A percentile compares a stretch with the other conserved stretches of the same genome.
phyloP scores from a whole-genome alignment of 2,888 invertebrate species.

The Periphyllus acericola region DNA sequence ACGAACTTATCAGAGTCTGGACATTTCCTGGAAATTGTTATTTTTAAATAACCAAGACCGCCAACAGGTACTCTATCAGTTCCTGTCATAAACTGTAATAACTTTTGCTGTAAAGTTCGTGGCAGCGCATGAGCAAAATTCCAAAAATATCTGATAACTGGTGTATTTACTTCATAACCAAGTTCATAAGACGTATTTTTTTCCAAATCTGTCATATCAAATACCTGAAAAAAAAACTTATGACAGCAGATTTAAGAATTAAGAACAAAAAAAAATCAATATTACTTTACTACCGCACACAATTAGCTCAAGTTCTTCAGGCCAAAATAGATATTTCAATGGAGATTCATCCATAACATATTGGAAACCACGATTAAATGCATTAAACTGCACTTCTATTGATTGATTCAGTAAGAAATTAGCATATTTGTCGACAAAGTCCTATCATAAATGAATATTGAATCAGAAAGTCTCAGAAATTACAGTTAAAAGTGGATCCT shows the following conservation, averaged over 20 bases:
- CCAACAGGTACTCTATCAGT: conserved; percentile 94
- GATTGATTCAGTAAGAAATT: conserved; percentile 89
- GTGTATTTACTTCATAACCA: conserved; percentile 83
- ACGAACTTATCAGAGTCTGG: conserved; percentile 84
- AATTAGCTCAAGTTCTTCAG: conserved; percentile 92
- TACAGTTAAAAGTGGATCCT: conserved; percentile 62
- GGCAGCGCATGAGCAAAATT: conserved; percentile 83
- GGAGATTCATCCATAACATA: conserved; percentile 97
- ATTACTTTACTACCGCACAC: conserved; percentile 89
- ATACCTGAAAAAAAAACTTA: conserved; percentile 73
- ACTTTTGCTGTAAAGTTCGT: conserved; percentile 83
- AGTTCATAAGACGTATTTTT: conserved; percentile 94
- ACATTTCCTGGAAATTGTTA: conserved; percentile 90
- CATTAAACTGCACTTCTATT: conserved; percentile 89
- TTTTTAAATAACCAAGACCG: conserved; percentile 85
- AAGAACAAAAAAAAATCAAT: conserved; percentile 58
- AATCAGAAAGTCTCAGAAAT: conserved; percentile 49
- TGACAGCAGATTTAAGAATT: not conserved
- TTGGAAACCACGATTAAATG: conserved; percentile 91
- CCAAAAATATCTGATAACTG: conserved; percentile 87
- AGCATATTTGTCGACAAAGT: conserved; percentile 89
- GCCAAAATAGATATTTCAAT: conserved; percentile 84
- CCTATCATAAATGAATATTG: conserved; percentile 69
- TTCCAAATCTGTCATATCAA: conserved; percentile 91
- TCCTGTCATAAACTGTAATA: conserved; percentile 92